phyloP scores from a whole-genome alignment of 2,888 invertebrate genomes.

The Onchidella celtica region DNA sequence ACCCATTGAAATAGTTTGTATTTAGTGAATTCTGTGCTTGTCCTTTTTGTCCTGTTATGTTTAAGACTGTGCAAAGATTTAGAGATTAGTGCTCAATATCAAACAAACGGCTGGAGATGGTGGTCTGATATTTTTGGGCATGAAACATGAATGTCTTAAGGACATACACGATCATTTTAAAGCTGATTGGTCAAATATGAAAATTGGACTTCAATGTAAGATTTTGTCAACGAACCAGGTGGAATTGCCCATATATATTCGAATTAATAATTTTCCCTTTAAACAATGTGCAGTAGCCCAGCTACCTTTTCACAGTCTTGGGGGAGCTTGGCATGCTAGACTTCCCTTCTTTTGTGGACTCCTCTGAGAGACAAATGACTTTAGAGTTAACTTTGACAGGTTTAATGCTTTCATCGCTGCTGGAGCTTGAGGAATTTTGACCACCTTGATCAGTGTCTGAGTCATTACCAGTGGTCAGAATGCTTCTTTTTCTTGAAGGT shows the following conservation, averaged over 20 bases:
- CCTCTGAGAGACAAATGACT: slow-evolving; percentile 53
- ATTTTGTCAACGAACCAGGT: not conserved
- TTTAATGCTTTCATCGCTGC: slow-evolving; percentile 41
- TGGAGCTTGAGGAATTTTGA: slow-evolving; percentile 25
- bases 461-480: not conserved
- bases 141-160: not conserved
- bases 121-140: not conserved
- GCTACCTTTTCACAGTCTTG: slow-evolving; percentile 42
- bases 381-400: slow-evolving; percentile 54
- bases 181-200: not conserved
- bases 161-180: not conserved
- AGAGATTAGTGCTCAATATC: not conserved
- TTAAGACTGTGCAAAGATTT: not conserved
- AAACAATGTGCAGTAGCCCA: too few relatives aligned
- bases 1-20: not conserved
- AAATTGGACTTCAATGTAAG: not conserved
- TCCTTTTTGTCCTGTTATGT: not conserved
- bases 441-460: slow-evolving; percentile 2
- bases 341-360: slow-evolving; percentile 38
- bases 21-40: not conserved
- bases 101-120: not conserved
- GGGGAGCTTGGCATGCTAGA: slow-evolving; percentile 23
- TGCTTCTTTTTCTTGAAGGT: slow-evolving; percentile 40
- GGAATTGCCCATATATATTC: not conserved
- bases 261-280: too few relatives aligned